Conservation (phyloP, 2,888 invertebrate genomes). For the Ormyrus thymus region DNA sequence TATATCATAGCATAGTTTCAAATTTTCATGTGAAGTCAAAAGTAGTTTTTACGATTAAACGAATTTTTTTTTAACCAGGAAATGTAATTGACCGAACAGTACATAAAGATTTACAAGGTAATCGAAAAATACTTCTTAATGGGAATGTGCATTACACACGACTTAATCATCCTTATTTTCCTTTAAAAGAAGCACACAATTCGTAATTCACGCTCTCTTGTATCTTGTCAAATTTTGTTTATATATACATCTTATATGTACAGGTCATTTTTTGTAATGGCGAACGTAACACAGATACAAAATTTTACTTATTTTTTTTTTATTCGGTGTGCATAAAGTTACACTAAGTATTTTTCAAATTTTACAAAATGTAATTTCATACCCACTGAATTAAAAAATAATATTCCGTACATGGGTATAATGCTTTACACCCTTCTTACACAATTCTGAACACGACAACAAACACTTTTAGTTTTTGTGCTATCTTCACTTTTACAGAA, state of each 20-base stretch:
- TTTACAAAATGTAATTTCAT: too few species aligned
- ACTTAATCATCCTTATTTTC: conserved; percentile 2
- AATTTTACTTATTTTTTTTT: conserved; percentile 8
- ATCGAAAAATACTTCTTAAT: conserved; percentile 43
- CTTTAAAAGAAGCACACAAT: conserved; percentile 17
- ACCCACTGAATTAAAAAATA: too few species aligned
- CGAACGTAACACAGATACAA: conserved; percentile 46
- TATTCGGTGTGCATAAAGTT: not conserved
- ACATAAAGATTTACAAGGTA: conserved; percentile 29
- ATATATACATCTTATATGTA: conserved; percentile 48
- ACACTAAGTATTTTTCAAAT: too few species aligned
- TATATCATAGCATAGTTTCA: not conserved
- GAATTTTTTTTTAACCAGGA: conserved; percentile 41
- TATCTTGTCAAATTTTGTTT: conserved; percentile 18
- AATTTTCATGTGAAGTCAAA: not conserved
- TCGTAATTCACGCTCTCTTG: conserved; percentile 31
- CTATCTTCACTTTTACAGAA: conserved; percentile 27
- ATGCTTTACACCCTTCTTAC: too few species aligned
- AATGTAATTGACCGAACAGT: conserved; percentile 33
- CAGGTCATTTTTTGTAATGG: conserved; percentile 48
- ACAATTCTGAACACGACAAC: not conserved
- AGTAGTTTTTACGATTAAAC: not conserved
- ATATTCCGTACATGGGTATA: too few species aligned
- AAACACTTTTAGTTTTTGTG: conserved; percentile 16
- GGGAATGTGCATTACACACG: conserved; percentile 18